Percentiles rank a stretch among this genome's conserved stretches.
These are phyloP conservation scores for Cinara cedri DNA, from an alignment of 2,888 invertebrate genomes.

Conservation along the genomic window DNA sequence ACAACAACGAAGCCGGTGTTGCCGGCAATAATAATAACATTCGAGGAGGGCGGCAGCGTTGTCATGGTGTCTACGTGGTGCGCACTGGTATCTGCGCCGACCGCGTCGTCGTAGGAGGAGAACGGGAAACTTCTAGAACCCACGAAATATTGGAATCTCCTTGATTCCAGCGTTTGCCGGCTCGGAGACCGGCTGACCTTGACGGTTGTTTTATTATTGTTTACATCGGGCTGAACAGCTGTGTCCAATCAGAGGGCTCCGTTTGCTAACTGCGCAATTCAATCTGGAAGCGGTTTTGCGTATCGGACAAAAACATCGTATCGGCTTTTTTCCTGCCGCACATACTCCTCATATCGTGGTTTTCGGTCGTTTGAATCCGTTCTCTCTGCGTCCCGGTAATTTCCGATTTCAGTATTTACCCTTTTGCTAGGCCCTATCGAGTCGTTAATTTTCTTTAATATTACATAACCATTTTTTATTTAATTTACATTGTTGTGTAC, in stretches of 20 bases:
- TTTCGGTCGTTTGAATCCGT: neutral
- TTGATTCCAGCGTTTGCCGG: slow-evolving; percentile 41
- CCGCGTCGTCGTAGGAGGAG: neutral
- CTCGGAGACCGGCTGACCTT: slow-evolving; percentile 37
- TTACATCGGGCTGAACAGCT: slow-evolving; percentile 47
- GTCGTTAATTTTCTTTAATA: too few species aligned
- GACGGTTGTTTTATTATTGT: slow-evolving; percentile 42
- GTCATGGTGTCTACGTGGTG: neutral
- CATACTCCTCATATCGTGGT: neutral
- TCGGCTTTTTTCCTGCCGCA: slow-evolving; percentile 7
- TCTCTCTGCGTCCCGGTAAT: neutral
- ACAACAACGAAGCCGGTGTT: neutral
- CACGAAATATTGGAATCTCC: slow-evolving; percentile 41
- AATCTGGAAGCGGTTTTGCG: slow-evolving; percentile 54
- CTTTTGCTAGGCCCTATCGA: too few species aligned
- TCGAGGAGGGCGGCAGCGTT: neutral
- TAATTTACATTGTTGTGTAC: too few species aligned
- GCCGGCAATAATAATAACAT: neutral
- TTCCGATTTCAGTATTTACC: too few species aligned
- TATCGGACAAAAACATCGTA: slow-evolving; percentile 18
- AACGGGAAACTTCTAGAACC: slow-evolving; percentile 16
- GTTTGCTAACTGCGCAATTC: slow-evolving; percentile 48
- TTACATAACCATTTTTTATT: too few species aligned
- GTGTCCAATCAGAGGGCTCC: slow-evolving; percentile 33
- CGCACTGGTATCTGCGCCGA: neutral